Evolutionary conservation across 2,797 vertebrate species (phyloP).

Genomic region (Lemur catta): DNA sequence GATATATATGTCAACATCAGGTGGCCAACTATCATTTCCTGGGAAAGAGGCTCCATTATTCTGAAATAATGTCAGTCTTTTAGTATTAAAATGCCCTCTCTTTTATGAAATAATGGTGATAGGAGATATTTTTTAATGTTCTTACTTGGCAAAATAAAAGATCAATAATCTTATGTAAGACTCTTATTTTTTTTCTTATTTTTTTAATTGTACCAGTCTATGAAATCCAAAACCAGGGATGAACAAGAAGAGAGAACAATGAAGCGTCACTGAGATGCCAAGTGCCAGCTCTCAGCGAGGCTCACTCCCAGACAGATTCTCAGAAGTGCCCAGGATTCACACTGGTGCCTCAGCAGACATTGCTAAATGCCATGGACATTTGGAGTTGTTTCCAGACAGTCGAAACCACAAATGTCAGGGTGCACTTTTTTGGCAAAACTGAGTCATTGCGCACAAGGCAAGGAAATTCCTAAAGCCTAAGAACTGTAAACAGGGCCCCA

Average conservation of each 20-base stretch:
- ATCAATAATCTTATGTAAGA: neutral
- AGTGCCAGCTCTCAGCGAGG: neutral
- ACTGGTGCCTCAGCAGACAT: neutral
- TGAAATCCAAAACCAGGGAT: neutral
- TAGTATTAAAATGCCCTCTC: neutral
- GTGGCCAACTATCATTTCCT: neutral
- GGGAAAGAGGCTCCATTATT: neutral
- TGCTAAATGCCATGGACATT: neutral
- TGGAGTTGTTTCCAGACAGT: conserved; percentile 45
- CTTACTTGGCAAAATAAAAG: conserved; percentile 23
- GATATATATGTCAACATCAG: neutral
- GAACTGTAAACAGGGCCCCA: neutral
- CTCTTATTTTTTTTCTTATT: neutral
- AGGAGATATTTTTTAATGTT: neutral
- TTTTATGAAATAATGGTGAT: neutral
- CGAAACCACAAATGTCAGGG: conserved; percentile 53
- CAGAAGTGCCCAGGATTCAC: neutral
- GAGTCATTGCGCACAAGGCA: conserved; percentile 27
- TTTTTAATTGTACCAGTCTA: neutral
- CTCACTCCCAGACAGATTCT: neutral
- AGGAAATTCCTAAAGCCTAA: conserved; percentile 21
- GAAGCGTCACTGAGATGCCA: neutral
- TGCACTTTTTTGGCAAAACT: neutral
- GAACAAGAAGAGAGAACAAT: neutral
- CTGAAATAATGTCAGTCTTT: neutral